Percentiles rank a stretch among this genome's conserved stretches.
phyloP scores from a whole-genome alignment of 2,113 vertebrate genomes.

The Epinephelus moara region DNA sequence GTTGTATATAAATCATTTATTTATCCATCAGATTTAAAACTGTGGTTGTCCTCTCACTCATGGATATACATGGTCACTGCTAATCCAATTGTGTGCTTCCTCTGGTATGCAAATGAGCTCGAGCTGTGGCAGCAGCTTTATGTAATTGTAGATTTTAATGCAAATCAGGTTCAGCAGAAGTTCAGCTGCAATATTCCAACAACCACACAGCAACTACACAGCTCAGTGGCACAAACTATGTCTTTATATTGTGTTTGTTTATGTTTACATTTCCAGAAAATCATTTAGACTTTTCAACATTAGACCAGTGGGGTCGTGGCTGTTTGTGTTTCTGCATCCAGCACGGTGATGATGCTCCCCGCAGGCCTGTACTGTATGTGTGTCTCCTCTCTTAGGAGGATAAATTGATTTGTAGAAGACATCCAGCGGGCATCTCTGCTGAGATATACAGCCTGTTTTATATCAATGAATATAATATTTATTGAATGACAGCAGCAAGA shows the following conservation, averaged over 20 bases:
- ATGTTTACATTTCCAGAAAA: neutral
- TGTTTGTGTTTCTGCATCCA: slow-evolving; percentile 16
- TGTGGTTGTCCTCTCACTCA: neutral
- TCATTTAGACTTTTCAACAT: neutral
- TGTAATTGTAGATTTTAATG: slow-evolving; percentile 3
- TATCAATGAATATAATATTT: slow-evolving; percentile 8
- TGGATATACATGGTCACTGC: neutral
- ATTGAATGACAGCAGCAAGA: neutral
- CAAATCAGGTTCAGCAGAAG: slow-evolving; percentile 24
- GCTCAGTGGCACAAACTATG: neutral
- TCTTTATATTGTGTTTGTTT: neutral
- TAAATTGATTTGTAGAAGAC: slow-evolving; percentile 40
- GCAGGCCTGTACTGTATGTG: neutral
- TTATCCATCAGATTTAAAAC: neutral
- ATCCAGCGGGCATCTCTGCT: neutral
- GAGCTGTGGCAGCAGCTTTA: neutral
- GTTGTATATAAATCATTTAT: neutral
- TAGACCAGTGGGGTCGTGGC: neutral
- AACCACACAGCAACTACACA: neutral
- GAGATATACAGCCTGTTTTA: slow-evolving; percentile 37
- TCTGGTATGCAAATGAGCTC: slow-evolving; percentile 31
- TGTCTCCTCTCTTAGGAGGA: slow-evolving; percentile 35
- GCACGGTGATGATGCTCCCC: neutral
- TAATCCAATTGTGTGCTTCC: neutral
- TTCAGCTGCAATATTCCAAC: slow-evolving; percentile 11